Base-by-base conservation (phyloP, 2,797 vertebrate species). In the Gephyroberyx darwinii region DNA sequence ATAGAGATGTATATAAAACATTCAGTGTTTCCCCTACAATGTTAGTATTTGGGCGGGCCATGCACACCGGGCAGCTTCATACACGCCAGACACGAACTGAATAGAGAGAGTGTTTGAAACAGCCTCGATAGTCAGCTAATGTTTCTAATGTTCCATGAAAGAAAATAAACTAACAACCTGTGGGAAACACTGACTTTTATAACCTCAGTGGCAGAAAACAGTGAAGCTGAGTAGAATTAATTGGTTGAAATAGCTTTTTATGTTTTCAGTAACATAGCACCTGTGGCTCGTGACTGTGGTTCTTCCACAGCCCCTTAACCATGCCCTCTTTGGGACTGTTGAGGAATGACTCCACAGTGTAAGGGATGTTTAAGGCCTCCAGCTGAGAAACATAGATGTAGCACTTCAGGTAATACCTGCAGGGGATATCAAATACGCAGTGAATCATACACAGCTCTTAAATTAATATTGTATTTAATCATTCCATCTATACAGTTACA, bases 281-380 rank as follows among this genome's bases (percentile, higher is more conserved):
- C 93, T 92, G 95, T 48, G 96, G 93, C 70, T 99, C 96, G 0
- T 98, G 96, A 73, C 94, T 97, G 89, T 98, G 98, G 82, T 99
- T 99, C 76, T 97, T 99, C 98, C 97, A 99, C 0, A 99, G 89
- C 3, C 98, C 97, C 84, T 99, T 99, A 62, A 98, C 93, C 92
- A 99, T 94, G 43, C 96, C 98, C 77, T 99, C 97, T 84, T 99
- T 99, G 1, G 97, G 95, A 65, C 95, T 96, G 73, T 84, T 96
- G 76, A 95, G 92, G 78, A 99, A 99, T 3, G 96, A 94, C 82
- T 96, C 95, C n/a, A 95, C 92, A 0, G 96, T 98, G 77, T 97
- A 96, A 0, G 97, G 96, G 77, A 99, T 97, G 86, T 97, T 97
- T 75, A 99, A 81, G 0, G 81, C 91, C 90, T 99, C 97, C 92